Conservation (phyloP, 2,888 invertebrate species). For the Vesta saturnalis region DNA sequence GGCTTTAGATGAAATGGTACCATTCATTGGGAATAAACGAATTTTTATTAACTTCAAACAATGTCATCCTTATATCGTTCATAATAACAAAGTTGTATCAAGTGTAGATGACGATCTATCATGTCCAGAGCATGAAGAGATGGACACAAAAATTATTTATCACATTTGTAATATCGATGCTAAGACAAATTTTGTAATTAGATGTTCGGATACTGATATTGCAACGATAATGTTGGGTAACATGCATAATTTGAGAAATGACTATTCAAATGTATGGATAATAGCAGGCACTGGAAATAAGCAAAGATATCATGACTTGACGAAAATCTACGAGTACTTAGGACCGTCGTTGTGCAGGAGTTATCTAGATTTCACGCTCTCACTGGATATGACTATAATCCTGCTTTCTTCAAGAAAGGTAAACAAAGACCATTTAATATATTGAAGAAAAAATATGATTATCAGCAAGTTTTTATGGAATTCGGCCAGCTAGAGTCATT, state of each 20-base stretch:
- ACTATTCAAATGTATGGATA: constrained; percentile 42
- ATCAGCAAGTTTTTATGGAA: constrained; percentile 29
- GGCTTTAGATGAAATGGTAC: constrained; percentile 31
- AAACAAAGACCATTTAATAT: constrained; percentile 39
- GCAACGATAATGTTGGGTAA: constrained; percentile 45
- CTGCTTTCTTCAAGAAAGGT: constrained; percentile 39
- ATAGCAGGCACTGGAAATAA: constrained; percentile 43
- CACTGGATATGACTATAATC: too few relatives aligned
- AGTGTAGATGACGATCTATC: background rate
- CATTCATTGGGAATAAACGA: background rate
- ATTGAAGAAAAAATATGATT: constrained; percentile 33
- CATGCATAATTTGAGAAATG: constrained; percentile 43
- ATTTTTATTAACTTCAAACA: too few relatives aligned
- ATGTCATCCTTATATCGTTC: background rate
- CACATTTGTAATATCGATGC: too few relatives aligned
- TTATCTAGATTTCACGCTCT: too few relatives aligned
- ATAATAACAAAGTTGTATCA: background rate
- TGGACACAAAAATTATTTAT: too few relatives aligned
- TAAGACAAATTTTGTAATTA: constrained; percentile 44
- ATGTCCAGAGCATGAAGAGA: background rate
- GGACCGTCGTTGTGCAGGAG: background rate
- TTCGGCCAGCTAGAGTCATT: too few relatives aligned
- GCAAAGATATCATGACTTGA: constrained; percentile 39
- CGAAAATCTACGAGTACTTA: too few relatives aligned
- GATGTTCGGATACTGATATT: constrained; percentile 45